Evolutionary conservation across 2,113 vertebrate species (phyloP).

Genomic region (Malurus cyaneus): DNA sequence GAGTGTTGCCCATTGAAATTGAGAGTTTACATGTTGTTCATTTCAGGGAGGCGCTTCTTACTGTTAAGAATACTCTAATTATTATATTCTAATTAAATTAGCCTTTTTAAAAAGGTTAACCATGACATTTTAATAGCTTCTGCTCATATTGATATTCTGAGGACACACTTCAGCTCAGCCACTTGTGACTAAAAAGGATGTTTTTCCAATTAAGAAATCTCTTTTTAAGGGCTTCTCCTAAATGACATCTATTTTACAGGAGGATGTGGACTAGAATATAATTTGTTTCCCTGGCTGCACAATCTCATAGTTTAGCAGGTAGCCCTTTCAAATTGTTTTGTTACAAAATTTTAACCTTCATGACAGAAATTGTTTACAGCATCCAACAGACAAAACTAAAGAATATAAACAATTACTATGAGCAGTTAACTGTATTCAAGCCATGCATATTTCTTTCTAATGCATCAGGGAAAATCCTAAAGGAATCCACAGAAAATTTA

Average conservation of each 20-base stretch:
- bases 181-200: conserved; percentile 70
- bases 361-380: not conserved
- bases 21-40: conserved; percentile 41
- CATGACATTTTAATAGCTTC: conserved; percentile 72
- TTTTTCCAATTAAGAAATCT: conserved; percentile 70
- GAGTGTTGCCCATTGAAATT: conserved; percentile 3
- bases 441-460: not conserved
- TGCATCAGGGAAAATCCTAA: not conserved
- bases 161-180: conserved; percentile 59
- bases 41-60: conserved; percentile 52
- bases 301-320: not conserved
- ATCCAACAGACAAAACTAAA: not conserved
- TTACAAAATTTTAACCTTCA: not conserved
- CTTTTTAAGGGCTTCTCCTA: conserved; percentile 67
- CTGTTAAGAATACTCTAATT: conserved; percentile 54
- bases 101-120: conserved; percentile 68
- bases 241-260: conserved; percentile 68
- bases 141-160: conserved; percentile 72
- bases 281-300: not conserved
- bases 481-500: not conserved
- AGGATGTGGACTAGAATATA: conserved; percentile 14
- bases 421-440: not conserved
- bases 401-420: not conserved
- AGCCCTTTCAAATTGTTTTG: not conserved
- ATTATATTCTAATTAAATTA: conserved; percentile 79